Evolutionary conservation across 1,140 invertebrate genomes (phyloP), one percentile per base, ranked within the genome.

Genomic region (Diabrotica undecimpunctata): DNA sequence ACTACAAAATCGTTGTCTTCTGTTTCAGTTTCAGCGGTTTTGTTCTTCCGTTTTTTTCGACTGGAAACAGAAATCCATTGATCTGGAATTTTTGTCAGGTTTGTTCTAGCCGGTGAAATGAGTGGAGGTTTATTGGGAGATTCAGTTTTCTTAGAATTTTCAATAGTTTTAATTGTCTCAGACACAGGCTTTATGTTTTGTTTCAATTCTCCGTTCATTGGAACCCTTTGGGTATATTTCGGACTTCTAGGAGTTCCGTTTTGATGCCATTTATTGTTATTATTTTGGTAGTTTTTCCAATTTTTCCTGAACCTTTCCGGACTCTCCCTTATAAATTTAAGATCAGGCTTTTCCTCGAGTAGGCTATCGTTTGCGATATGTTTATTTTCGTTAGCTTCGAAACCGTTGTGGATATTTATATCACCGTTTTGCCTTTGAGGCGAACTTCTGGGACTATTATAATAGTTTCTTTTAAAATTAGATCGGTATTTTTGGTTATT

Each of bases 1-100:
- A 66, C 61, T 3, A 7, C 50, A 36, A 46, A 11, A 54, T 65
- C 66, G 7, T 62, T 35, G 14, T 62, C 46, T 6, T 53, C 46
- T 4, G 57, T 50, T 55, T 71, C 68, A 25, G 25, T 25, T 60
- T 73, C 71, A 7, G 67, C n/a, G 14, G 63, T 72, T 25, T 76
- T 76, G 54, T 72, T 74, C 62, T 77, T 77, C 35, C 76, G 70
- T 52, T 79, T 79, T 56, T 79, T 79, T 11, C 72, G 59, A 55
- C 65, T 78, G 6, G 74, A 75, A 2, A 79, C 78, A 4, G 77
- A 71, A 39, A 79, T 79, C 78, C 78, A 79, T 65, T 78, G 74
- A 64, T 70, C 75, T 25, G 69, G 50, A 10, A 54, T 52, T 46
- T 8, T 50, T 13, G 12, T 1, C 10, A 36, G 50, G 14, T 37